Conservation (phyloP, 30 jellyfish, hydroid and myxozoan species). For the Chrysaora quinquecirrha region DNA sequence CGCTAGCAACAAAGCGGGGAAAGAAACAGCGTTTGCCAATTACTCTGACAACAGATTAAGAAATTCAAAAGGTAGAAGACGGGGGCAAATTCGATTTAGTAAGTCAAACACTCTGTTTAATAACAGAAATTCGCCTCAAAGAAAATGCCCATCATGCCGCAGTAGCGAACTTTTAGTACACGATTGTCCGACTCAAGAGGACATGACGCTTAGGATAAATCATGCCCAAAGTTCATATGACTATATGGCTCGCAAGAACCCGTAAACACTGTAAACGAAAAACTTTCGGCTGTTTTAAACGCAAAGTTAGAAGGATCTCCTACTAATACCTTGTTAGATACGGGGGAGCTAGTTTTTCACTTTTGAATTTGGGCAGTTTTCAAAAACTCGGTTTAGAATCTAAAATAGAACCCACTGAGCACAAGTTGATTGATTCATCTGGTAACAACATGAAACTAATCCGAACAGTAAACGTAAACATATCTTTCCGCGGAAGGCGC, state of each 20-base stretch:
- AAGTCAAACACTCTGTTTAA: background rate
- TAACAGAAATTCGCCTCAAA: background rate
- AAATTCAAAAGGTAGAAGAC: background rate
- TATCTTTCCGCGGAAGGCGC: background rate
- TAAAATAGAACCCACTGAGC: background rate
- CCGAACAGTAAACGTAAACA: conserved; percentile 1
- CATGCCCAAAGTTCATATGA: background rate
- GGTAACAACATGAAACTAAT: conserved; percentile 51
- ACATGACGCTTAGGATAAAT: background rate
- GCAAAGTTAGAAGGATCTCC: background rate
- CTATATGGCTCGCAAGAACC: background rate
- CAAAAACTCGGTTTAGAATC: conserved; percentile 1
- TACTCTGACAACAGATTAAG: background rate
- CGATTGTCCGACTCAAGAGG: background rate
- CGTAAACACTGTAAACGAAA: background rate
- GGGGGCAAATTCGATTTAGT: background rate
- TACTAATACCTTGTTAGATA: conserved; percentile 47
- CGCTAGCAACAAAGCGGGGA: background rate
- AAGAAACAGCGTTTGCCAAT: background rate
- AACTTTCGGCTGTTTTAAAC: background rate
- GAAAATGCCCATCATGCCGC: background rate
- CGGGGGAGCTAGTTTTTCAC: conserved; percentile 65
- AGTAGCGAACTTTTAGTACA: background rate
- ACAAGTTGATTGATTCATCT: conserved; percentile 32
- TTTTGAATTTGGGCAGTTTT: conserved; percentile 51